Conservation (phyloP, 2,888 invertebrate genomes). For the Meganola albula region DNA sequence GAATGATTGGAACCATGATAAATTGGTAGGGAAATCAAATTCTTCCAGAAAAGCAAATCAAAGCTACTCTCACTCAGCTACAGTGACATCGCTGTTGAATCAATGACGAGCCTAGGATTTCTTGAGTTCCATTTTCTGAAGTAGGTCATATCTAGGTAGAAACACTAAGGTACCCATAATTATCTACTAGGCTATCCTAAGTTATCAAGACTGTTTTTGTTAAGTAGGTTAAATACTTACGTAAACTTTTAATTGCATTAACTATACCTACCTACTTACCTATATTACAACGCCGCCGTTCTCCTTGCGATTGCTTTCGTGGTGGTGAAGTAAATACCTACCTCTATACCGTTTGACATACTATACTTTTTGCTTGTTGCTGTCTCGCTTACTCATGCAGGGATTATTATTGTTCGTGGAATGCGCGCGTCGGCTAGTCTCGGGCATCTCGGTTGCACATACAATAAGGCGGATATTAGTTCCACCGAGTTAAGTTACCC, state of each 20-base stretch:
- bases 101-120: too few relatives aligned
- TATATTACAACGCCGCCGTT: too few relatives aligned
- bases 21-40: too few relatives aligned
- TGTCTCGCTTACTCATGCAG: slow-evolving; percentile 61
- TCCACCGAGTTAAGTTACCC: slow-evolving; percentile 14
- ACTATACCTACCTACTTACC: slow-evolving; percentile 69
- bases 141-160: background rate
- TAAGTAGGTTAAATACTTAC: slow-evolving; percentile 69
- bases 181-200: too few relatives aligned
- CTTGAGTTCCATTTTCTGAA: too few relatives aligned
- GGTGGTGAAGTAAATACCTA: slow-evolving; percentile 76
- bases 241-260: slow-evolving; percentile 69
- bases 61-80: too few relatives aligned
- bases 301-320: slow-evolving; percentile 63
- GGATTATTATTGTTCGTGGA: slow-evolving; percentile 70
- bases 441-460: slow-evolving; percentile 47
- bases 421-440: slow-evolving; percentile 77
- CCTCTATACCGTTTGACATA: slow-evolving; percentile 76
- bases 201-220: too few relatives aligned
- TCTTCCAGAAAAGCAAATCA: too few relatives aligned
- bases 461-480: slow-evolving; percentile 43
- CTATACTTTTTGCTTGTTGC: slow-evolving; percentile 67
- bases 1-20: too few relatives aligned
- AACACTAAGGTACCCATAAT: background rate
- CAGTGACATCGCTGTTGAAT: too few relatives aligned